Conservation (phyloP, 2,113 vertebrate species). For the Phylloscopus trochilus region DNA sequence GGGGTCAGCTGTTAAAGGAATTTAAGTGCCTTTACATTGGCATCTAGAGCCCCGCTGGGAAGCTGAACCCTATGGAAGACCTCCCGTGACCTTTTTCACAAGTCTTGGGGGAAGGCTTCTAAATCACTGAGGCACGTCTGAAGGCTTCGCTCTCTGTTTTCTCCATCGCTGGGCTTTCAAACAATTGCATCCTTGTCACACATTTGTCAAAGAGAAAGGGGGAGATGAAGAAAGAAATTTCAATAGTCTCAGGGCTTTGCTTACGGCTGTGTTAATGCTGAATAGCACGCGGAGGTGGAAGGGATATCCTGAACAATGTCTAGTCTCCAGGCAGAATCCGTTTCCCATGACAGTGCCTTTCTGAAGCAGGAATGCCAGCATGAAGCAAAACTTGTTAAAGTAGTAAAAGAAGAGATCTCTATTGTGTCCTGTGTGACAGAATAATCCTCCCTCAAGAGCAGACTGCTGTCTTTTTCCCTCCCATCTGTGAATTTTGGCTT, state of each 20-base stretch:
- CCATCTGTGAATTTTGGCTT: slow-evolving; percentile 66
- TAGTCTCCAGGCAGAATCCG: slow-evolving; percentile 62
- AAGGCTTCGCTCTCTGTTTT: slow-evolving; percentile 24
- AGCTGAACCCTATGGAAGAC: slow-evolving; percentile 39
- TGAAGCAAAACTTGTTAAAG: slow-evolving; percentile 76
- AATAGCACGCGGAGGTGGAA: slow-evolving; percentile 41
- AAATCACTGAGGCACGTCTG: slow-evolving; percentile 42
- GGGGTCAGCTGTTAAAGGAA: slow-evolving; percentile 39
- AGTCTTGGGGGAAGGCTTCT: slow-evolving; percentile 29
- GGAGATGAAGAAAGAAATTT: slow-evolving; percentile 50
- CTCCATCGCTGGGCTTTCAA: slow-evolving; percentile 1
- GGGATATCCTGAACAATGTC: slow-evolving; percentile 68
- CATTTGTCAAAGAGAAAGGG: slow-evolving; percentile 51
- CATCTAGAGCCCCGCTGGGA: slow-evolving; percentile 34
- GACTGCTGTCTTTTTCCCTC: slow-evolving; percentile 59
- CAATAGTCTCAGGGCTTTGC: slow-evolving; percentile 49
- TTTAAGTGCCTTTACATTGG: slow-evolving; percentile 30
- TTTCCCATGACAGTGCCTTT: slow-evolving; percentile 74
- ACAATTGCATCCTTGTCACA: slow-evolving; percentile 58
- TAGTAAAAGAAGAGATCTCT: slow-evolving; percentile 68
- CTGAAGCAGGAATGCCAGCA: slow-evolving; percentile 72
- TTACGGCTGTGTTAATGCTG: slow-evolving; percentile 47
- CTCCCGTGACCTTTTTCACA: slow-evolving; percentile 42
- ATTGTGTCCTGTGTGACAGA: slow-evolving; percentile 71
- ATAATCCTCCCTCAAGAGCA: slow-evolving; percentile 73